Percentiles rank a stretch among this genome's conserved stretches.
phyloP scores from a whole-genome alignment of 2,113 vertebrate genomes.

The Nycticryphes semicollaris region DNA sequence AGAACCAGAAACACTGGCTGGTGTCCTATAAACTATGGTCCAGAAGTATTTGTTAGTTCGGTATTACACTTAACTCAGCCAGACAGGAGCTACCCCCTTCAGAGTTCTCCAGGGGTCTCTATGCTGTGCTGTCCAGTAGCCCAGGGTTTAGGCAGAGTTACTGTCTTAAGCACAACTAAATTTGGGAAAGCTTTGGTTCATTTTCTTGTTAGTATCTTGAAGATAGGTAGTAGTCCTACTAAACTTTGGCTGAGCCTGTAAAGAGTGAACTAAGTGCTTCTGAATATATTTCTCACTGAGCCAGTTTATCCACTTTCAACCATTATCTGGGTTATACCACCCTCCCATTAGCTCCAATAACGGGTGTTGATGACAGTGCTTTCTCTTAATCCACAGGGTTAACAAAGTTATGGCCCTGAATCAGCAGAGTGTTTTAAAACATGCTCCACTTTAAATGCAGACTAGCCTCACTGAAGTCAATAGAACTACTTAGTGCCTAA shows the following conservation, averaged over 20 bases:
- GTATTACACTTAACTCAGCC: not conserved
- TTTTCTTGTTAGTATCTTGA: not conserved
- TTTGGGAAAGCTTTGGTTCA: not conserved
- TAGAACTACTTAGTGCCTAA: constrained; percentile 18
- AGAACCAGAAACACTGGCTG: not conserved
- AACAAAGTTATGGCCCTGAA: not conserved
- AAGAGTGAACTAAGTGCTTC: not conserved
- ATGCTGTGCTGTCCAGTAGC: not conserved
- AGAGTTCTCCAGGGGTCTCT: not conserved
- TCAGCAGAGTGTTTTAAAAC: not conserved
- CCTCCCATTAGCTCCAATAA: not conserved
- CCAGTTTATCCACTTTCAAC: not conserved
- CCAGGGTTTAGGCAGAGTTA: not conserved
- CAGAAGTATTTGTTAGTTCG: not conserved
- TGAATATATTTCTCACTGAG: not conserved
- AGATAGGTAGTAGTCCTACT: not conserved
- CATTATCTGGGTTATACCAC: not conserved
- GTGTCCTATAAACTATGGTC: not conserved
- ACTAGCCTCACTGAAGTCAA: not conserved
- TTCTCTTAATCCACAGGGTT: not conserved
- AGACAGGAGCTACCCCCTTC: not conserved
- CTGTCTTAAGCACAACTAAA: not conserved
- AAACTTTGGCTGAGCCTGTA: not conserved
- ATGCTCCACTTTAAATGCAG: not conserved
- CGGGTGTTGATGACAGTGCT: not conserved